Conservation (phyloP, 2,888 invertebrate species). For the Urechis unicinctus region DNA sequence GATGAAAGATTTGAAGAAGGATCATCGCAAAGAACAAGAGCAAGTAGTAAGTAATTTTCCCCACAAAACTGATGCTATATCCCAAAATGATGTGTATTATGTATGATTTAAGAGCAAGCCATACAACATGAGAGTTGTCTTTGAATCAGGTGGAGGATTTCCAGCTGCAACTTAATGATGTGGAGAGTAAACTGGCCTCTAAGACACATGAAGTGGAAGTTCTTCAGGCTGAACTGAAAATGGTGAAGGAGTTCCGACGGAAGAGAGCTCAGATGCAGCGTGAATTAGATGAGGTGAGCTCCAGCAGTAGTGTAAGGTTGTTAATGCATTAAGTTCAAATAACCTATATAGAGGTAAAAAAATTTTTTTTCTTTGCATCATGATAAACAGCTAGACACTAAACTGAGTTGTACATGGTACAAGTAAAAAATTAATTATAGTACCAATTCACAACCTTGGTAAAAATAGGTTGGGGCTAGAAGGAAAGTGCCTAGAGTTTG, state of each 20-base stretch:
- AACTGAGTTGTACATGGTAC: too few relatives aligned
- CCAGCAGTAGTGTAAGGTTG: too few relatives aligned
- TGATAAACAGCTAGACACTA: too few relatives aligned
- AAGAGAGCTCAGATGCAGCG: conserved; percentile 48
- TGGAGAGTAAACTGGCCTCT: conserved; percentile 40
- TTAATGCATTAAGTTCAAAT: too few relatives aligned
- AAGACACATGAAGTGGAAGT: conserved; percentile 43
- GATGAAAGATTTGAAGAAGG: conserved; percentile 39
- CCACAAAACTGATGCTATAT: too few relatives aligned
- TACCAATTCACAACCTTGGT: too few relatives aligned
- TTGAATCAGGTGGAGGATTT: conserved; percentile 32
- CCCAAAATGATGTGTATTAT: too few relatives aligned
- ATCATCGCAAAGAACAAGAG: conserved; percentile 43
- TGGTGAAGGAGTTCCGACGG: conserved; percentile 47
- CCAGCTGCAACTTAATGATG: conserved; percentile 40
- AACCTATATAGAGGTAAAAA: background rate
- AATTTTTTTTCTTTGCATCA: background rate
- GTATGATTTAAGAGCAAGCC: too few relatives aligned
- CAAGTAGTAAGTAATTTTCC: conserved; percentile 29
- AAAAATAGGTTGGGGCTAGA: too few relatives aligned
- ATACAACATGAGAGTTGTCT: background rate
- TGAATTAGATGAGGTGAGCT: conserved; percentile 46
- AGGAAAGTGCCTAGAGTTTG: too few relatives aligned
- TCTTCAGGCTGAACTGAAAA: conserved; percentile 46
- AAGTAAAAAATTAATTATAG: too few relatives aligned